Percentiles rank a stretch among this genome's conserved stretches.
These are phyloP conservation scores for Notospermus geniculatus DNA, from an alignment of 1,140 invertebrate species.

Conservation along the genomic window DNA sequence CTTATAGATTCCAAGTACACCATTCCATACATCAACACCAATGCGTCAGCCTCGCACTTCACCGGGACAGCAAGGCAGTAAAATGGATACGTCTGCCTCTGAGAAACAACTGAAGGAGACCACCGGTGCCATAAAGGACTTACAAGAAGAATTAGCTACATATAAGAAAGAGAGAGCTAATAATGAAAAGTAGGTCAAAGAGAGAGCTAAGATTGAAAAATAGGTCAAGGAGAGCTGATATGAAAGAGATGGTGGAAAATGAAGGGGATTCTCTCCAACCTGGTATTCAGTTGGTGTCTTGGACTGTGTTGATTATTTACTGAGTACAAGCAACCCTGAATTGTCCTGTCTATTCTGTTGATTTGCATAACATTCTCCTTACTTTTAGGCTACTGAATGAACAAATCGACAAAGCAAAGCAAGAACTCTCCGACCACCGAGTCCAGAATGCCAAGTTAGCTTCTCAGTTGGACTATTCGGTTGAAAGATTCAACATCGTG, in stretches of 20 bases:
- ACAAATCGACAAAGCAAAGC: conserved; percentile 73
- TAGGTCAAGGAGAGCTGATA: no score
- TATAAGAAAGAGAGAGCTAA: conserved; percentile 79
- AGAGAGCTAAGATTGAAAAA: no score
- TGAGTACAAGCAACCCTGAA: no score
- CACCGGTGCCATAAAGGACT: conserved; percentile 66
- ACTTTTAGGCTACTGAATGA: conserved; percentile 68
- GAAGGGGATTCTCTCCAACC: no score
- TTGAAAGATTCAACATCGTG: conserved; percentile 77
- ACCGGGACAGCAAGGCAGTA: conserved; percentile 8
- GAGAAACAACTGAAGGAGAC: conserved; percentile 62
- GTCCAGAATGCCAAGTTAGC: conserved; percentile 69
- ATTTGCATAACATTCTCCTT: conserved; percentile 9
- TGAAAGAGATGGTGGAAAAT: no score
- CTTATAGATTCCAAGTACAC: background rate
- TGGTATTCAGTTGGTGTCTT: no score
- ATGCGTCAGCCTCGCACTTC: conserved; percentile 14
- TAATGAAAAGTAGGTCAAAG: conserved; percentile 65
- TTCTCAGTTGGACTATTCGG: conserved; percentile 65
- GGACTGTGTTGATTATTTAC: no score
- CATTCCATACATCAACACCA: conserved; percentile 1
- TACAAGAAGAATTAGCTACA: conserved; percentile 77
- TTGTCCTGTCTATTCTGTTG: no score
- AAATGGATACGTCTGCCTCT: conserved; percentile 6
- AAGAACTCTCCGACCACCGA: conserved; percentile 64